Percentiles rank a stretch among this genome's conserved stretches.
Evolutionary conservation across 2,888 invertebrate genomes (phyloP).

Genomic region (Drosophila longiperda): DNA sequence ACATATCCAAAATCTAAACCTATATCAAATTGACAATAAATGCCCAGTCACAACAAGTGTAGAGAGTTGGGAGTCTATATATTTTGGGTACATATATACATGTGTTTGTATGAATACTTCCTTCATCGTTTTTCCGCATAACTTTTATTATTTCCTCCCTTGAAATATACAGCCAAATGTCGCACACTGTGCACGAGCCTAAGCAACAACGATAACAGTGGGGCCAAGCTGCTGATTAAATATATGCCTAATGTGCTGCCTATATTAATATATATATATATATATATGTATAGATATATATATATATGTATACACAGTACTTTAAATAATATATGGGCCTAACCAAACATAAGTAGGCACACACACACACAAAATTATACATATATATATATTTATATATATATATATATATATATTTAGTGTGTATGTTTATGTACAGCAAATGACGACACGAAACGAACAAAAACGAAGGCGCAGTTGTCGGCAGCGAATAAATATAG

Average conservation of each 20-base stretch:
- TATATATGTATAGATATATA: not conserved
- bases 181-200: conserved; percentile 63
- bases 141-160: conserved; percentile 40
- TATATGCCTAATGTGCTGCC: conserved; percentile 63
- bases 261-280: not conserved
- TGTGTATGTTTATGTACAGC: not conserved
- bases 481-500: conserved; percentile 79
- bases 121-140: conserved; percentile 68
- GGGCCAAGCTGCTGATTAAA: conserved; percentile 69
- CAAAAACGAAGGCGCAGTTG: conserved; percentile 21
- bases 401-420: not conserved
- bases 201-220: conserved; percentile 9
- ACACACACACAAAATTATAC: not conserved
- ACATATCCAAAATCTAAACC: conserved; percentile 4
- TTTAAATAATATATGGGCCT: conserved; percentile 24
- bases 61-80: not conserved
- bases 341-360: conserved; percentile 21
- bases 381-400: not conserved
- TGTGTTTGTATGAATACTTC: conserved; percentile 35
- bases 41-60: conserved; percentile 1
- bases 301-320: conserved; percentile 26
- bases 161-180: conserved; percentile 64
- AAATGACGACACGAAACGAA: conserved; percentile 29
- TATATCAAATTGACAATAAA: conserved; percentile 31
- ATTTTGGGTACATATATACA: not conserved